phyloP scores from a whole-genome alignment of 2,797 vertebrate genomes.

The Emys orbicularis region DNA sequence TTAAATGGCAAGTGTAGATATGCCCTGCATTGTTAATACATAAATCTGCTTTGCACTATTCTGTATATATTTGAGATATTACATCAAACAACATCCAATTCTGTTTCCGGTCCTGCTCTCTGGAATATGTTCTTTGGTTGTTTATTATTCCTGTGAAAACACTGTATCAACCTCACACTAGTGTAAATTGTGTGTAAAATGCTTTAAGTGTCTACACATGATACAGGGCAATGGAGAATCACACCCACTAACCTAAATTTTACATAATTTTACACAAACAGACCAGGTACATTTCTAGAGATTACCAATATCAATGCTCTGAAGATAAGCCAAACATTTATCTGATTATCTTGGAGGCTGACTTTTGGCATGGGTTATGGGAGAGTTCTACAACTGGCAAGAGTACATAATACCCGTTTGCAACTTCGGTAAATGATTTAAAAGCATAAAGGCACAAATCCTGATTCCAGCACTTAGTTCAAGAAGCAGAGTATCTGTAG shows the following conservation, averaged over 20 bases:
- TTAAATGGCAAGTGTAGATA: too few relatives aligned
- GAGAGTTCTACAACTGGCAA: neutral
- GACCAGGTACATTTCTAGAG: neutral
- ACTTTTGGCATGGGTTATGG: neutral
- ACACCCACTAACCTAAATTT: neutral
- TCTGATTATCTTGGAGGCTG: neutral
- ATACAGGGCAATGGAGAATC: neutral
- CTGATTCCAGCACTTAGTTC: neutral
- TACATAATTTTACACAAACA: too few relatives aligned
- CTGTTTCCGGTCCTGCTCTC: conserved; percentile 26
- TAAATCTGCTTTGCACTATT: conserved; percentile 46
- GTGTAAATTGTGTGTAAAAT: neutral
- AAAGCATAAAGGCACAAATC: neutral
- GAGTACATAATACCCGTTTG: neutral
- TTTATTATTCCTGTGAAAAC: fast-evolving
- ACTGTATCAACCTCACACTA: neutral
- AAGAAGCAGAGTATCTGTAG: neutral
- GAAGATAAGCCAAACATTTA: neutral
- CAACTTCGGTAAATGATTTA: neutral
- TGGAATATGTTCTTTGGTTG: neutral
- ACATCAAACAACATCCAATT: neutral
- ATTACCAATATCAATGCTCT: neutral
- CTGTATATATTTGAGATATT: conserved; percentile 19
- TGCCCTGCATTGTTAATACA: neutral
- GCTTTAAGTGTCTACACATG: neutral